A percentile compares a stretch with the other conserved stretches of the same genome.
phyloP scores from a whole-genome alignment of 1,140 invertebrate species.

The Polypedilum pembai region DNA sequence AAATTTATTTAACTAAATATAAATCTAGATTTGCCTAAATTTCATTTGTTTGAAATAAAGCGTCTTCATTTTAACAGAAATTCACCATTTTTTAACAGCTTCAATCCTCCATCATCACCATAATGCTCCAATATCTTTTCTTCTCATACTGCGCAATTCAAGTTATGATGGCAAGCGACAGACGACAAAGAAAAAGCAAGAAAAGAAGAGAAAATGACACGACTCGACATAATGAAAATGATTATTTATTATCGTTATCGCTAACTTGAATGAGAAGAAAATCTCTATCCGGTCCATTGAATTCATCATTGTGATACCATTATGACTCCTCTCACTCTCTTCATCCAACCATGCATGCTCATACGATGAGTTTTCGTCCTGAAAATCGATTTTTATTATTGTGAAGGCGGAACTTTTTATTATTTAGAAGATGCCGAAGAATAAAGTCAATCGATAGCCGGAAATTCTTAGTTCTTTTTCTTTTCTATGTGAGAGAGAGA shows the following conservation, averaged over 20 bases:
- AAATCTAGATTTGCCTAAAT: no score
- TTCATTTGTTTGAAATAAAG: no score
- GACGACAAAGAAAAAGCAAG: neutral
- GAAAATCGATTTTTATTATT: slow-evolving; percentile 2
- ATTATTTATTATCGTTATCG: slow-evolving; percentile 10
- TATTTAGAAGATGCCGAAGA: neutral
- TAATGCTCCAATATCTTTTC: no score
- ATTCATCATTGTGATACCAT: neutral
- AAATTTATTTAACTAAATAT: no score
- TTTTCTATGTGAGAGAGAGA: neutral
- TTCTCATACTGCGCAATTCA: no score
- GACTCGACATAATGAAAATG: neutral
- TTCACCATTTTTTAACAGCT: no score
- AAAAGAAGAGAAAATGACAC: neutral
- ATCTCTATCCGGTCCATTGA: slow-evolving; percentile 11
- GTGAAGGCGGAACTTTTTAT: neutral
- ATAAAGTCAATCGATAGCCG: slow-evolving; percentile 1
- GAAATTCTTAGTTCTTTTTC: neutral
- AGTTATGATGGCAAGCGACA: neutral
- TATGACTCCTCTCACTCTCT: neutral
- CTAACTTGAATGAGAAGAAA: neutral
- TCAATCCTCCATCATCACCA: no score
- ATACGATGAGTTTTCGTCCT: neutral
- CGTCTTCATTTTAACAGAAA: no score
- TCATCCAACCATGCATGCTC: no score